These are phyloP conservation scores for Drosophila pallidifrons DNA, from an alignment of 1,140 invertebrate genomes.

Conservation along the genomic window DNA sequence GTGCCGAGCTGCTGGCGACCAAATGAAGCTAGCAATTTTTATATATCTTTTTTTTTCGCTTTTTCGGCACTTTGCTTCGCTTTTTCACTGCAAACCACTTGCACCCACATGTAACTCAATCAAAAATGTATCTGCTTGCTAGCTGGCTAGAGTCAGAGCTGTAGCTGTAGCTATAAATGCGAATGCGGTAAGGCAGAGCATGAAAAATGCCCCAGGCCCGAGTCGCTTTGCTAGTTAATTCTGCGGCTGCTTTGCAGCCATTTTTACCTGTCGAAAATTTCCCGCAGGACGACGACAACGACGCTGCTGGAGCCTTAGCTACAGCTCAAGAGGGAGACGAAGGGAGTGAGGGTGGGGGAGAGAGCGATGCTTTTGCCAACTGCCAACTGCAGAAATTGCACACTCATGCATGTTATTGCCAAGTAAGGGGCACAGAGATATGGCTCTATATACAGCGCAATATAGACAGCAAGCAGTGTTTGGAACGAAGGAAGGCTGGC, in stretches of 20 bases:
- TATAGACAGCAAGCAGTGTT: background rate
- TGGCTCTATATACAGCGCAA: conserved; percentile 34
- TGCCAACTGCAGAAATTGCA: conserved; percentile 80
- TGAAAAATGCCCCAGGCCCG: conserved; percentile 56
- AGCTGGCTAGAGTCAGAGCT: no score
- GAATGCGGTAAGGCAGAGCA: conserved; percentile 54
- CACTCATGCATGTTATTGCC: conserved; percentile 83
- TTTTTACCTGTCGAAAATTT: conserved; percentile 83
- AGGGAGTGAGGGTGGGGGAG: conserved; percentile 40
- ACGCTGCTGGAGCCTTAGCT: conserved; percentile 14
- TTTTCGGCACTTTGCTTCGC: conserved; percentile 10
- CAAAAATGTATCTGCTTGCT: conserved; percentile 75
- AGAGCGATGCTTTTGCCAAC: conserved; percentile 67
- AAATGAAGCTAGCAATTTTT: conserved; percentile 72
- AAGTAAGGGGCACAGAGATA: conserved; percentile 79
- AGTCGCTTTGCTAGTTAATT: conserved; percentile 56
- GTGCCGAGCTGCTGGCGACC: conserved; percentile 44
- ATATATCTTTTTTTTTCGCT: conserved; percentile 11
- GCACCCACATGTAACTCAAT: conserved; percentile 75
- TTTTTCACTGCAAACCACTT: background rate
- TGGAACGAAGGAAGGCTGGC: background rate
- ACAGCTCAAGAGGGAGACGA: conserved; percentile 24
- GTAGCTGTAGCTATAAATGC: conserved; percentile 66
- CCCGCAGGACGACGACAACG: conserved; percentile 67
- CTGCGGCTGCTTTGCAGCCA: conserved; percentile 59